Evolutionary conservation across 2,797 vertebrate genomes (phyloP), one percentile per base, ranked within the genome.

Genomic region (Lithobates sylvaticus): DNA sequence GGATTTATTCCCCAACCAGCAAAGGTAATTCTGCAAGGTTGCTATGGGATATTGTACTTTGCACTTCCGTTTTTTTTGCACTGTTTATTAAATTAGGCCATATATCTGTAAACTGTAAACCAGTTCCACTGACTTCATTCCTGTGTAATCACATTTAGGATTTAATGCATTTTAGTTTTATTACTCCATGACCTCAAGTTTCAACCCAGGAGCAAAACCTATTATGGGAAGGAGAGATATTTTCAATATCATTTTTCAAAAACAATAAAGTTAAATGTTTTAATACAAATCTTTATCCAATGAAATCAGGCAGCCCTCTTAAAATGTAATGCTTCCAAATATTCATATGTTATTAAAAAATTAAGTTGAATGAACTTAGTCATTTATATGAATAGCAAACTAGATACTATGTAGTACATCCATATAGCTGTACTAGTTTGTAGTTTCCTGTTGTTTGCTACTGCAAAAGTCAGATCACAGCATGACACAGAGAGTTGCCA

Each of bases 151-250:
- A 27, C 44, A 86, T 81, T 86, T 70, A 76, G 61, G n/a, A 70
- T 86, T 81, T 86, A 86, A 81, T 81, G 68, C 47, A 50, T 68
- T 85, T 75, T 85, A 85, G 47, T 81, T 81, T 80, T 85, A 85
- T 85, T 80, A 68, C 61, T 80, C 50, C 29, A 75, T 69, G 77
- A 75, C 77, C 84, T 69, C 13, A 80, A 75, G 71, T 75, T 86
- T 32, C 9, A 71, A 36, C 34, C 34, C 26, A 54, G 39, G 84
- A 81, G 32, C 64, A 81, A 80, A 81, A 16, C 44, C 32, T 68
- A 76, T 69, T 81, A 68, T 42, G 47, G 32, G 44, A 61, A 70
- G 75, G n/a, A 81, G 7, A 81, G 68, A 54, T 76, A 15, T 47
- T 76, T 76, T 5, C 26, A 61, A 44, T 81, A 76, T 81, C 71